These are phyloP conservation scores for Drosophila mettleri DNA, from an alignment of 2,888 invertebrate species.

Conservation along the genomic window DNA sequence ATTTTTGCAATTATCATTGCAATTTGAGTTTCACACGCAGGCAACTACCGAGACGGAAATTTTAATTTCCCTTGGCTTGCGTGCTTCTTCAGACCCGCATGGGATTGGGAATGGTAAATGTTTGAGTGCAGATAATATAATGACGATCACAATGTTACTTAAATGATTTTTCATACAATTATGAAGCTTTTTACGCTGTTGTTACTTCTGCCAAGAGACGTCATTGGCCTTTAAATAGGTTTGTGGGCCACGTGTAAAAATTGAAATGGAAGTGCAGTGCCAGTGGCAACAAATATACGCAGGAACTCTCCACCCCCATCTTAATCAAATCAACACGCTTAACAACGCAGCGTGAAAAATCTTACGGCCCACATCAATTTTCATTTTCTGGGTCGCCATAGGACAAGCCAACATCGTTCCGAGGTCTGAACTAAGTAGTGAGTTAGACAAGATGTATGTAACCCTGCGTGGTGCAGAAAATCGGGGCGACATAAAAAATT, in stretches of 20 bases:
- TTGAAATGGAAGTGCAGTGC: slow-evolving; percentile 23
- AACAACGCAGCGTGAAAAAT: slow-evolving; percentile 72
- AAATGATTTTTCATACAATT: slow-evolving; percentile 30
- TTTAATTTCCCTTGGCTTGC: slow-evolving; percentile 67
- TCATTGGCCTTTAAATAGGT: slow-evolving; percentile 66
- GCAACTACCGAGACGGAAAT: slow-evolving; percentile 59
- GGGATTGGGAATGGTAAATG: slow-evolving; percentile 28
- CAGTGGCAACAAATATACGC: neutral
- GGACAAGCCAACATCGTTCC: slow-evolving; percentile 27
- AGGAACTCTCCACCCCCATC: slow-evolving; percentile 9
- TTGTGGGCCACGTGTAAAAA: slow-evolving; percentile 47
- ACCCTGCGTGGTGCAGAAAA: slow-evolving; percentile 6
- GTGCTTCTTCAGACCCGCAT: slow-evolving; percentile 48
- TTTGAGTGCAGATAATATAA: slow-evolving; percentile 33
- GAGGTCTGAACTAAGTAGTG: neutral
- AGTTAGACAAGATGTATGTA: slow-evolving; percentile 43
- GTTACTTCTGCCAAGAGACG: slow-evolving; percentile 34
- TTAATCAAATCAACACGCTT: slow-evolving; percentile 72
- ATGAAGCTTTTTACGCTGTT: slow-evolving; percentile 25
- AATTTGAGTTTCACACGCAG: slow-evolving; percentile 58
- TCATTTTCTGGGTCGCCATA: slow-evolving; percentile 53
- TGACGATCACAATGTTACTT: slow-evolving; percentile 12
- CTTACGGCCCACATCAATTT: slow-evolving; percentile 68
- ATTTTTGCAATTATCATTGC: slow-evolving; percentile 67
- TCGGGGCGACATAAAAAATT: slow-evolving; percentile 63